Evolutionary conservation across 1,140 invertebrate species (phyloP).

Genomic region (Saxidomus purpurata): DNA sequence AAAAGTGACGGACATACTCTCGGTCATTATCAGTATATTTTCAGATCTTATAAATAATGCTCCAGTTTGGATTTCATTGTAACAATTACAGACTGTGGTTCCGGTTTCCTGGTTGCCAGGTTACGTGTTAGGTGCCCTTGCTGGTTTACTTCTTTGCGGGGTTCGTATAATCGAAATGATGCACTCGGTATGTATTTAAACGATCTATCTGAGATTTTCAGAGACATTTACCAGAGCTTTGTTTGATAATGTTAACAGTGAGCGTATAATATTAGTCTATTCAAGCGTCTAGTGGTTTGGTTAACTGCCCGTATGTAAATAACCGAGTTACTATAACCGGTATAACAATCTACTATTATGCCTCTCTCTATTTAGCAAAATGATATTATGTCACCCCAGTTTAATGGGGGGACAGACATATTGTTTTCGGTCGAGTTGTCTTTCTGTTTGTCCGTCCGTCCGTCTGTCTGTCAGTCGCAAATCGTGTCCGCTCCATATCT

Average conservation of each 20-base stretch:
- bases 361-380: neutral
- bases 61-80: no score
- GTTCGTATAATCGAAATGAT: neutral
- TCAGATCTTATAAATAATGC: no score
- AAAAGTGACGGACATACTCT: no score
- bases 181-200: neutral
- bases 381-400: no score
- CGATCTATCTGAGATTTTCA: neutral
- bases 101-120: neutral
- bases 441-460: no score
- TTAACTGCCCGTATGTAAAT: neutral
- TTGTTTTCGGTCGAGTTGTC: no score
- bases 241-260: neutral
- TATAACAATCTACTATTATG: neutral
- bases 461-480: no score
- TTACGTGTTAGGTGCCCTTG: slow-evolving; percentile 5
- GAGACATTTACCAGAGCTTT: neutral
- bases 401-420: no score
- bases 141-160: neutral
- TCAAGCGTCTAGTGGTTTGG: neutral
- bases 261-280: neutral
- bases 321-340: neutral
- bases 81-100: neutral
- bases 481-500: no score
- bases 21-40: no score